Percentiles rank a stretch among this genome's conserved stretches.
These are phyloP conservation scores for Drosophila teissieri DNA, from an alignment of 1,140 invertebrate species.

Conservation along the genomic window DNA sequence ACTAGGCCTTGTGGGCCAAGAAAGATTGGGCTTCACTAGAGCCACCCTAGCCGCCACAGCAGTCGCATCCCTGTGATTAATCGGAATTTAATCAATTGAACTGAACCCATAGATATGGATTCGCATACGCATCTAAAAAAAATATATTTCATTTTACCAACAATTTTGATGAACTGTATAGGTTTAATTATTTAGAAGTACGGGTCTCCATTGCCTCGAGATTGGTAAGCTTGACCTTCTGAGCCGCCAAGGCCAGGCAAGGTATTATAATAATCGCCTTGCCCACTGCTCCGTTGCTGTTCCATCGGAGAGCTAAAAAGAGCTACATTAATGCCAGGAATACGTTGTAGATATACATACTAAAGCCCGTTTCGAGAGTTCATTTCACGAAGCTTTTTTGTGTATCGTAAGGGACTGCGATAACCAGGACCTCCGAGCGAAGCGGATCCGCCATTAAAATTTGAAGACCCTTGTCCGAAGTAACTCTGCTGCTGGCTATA, in stretches of 20 bases:
- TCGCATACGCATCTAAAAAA: no score
- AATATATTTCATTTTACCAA: neutral
- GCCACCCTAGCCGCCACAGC: no score
- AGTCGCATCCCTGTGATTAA: no score
- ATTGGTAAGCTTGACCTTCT: conserved; percentile 50
- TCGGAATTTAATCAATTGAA: no score
- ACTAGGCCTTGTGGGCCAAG: no score
- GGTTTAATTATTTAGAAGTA: conserved; percentile 38
- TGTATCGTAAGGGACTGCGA: conserved; percentile 63
- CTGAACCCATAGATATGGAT: no score
- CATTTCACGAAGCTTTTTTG: conserved; percentile 58
- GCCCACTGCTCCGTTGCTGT: conserved; percentile 45
- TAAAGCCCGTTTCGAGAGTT: conserved; percentile 72
- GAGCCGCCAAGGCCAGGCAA: conserved; percentile 59
- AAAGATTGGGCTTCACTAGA: no score
- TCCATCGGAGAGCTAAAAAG: conserved; percentile 53
- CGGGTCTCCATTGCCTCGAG: conserved; percentile 18
- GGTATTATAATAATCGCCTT: conserved; percentile 63
- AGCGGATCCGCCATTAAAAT: conserved; percentile 41
- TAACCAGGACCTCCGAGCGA: conserved; percentile 61
- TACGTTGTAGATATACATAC: conserved; percentile 16
- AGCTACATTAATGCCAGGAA: no score
- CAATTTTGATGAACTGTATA: neutral
- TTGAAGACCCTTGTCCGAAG: conserved; percentile 43
- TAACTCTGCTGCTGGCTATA: conserved; percentile 25